Conservation (phyloP, 2,888 invertebrate genomes). For the Malthinus seriepunctatus region DNA sequence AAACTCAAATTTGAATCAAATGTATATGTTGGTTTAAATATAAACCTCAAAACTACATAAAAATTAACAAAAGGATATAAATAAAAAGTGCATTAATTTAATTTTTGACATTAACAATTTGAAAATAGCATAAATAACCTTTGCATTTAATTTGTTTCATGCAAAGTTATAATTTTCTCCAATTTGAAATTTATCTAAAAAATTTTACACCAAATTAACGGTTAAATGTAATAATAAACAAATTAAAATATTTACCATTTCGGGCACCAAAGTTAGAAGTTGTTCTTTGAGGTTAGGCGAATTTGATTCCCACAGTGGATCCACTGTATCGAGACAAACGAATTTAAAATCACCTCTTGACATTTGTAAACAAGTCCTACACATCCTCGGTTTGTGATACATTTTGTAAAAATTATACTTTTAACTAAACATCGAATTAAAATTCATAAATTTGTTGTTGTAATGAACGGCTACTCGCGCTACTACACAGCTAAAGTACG, state of each 20-base stretch:
- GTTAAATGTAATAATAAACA: background rate
- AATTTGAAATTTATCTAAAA: too few species aligned
- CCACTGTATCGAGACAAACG: conserved; percentile 22
- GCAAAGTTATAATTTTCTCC: too few species aligned
- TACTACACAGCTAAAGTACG: too few species aligned
- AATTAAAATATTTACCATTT: conserved; percentile 21
- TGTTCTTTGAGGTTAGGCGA: conserved; percentile 28
- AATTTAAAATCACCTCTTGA: conserved; percentile 28
- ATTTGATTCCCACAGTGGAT: conserved; percentile 28
- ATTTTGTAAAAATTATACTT: conserved; percentile 16
- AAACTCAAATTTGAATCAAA: too few species aligned
- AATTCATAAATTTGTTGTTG: conserved; percentile 11
- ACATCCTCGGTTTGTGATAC: conserved; percentile 25
- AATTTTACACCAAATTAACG: conserved; percentile 1
- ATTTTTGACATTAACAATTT: too few species aligned
- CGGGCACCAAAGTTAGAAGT: conserved; percentile 17
- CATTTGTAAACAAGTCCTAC: conserved; percentile 28
- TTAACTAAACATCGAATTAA: conserved; percentile 9
- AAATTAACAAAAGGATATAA: too few species aligned
- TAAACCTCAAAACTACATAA: too few species aligned
- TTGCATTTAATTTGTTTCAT: too few species aligned
- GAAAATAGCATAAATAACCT: too few species aligned
- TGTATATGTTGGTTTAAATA: too few species aligned
- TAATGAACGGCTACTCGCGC: background rate
- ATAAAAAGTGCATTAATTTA: too few species aligned